Evolutionary conservation across 2,888 invertebrate species (phyloP).

Genomic region (Frankliniella intonsa): DNA sequence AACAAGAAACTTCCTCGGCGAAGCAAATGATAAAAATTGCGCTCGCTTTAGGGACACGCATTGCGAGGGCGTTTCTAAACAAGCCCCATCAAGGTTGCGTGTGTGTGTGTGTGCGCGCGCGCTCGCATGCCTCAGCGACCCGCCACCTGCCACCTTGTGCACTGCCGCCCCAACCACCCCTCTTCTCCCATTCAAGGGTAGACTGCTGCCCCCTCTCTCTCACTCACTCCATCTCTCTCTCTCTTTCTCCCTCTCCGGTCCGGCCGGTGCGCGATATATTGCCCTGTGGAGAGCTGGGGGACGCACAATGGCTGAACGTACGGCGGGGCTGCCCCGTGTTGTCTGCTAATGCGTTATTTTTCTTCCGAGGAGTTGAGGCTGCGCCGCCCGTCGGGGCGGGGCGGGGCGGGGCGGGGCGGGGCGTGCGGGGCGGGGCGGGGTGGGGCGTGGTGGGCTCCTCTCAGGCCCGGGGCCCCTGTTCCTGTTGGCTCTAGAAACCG

Average conservation of each 20-base stretch:
- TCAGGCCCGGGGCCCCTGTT: neutral
- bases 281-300: constrained; percentile 20
- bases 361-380: neutral
- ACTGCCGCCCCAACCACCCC: neutral
- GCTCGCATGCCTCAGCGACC: neutral
- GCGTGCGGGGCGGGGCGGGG: neutral
- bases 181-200: neutral
- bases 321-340: neutral
- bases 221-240: neutral
- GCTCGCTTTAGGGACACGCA: no score
- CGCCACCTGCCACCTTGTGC: neutral
- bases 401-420: neutral
- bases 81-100: neutral
- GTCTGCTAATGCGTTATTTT: constrained; percentile 25
- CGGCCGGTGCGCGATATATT: neutral
- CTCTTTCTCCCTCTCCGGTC: neutral
- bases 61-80: no score
- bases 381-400: neutral
- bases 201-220: neutral
- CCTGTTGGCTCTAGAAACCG: no score
- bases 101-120: neutral
- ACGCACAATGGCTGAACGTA: constrained; percentile 12
- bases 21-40: no score
- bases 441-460: neutral
- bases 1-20: no score